These are phyloP conservation scores for Caenorhabditis wallacei DNA, from an alignment of 2,888 invertebrate genomes.

Conservation along the genomic window DNA sequence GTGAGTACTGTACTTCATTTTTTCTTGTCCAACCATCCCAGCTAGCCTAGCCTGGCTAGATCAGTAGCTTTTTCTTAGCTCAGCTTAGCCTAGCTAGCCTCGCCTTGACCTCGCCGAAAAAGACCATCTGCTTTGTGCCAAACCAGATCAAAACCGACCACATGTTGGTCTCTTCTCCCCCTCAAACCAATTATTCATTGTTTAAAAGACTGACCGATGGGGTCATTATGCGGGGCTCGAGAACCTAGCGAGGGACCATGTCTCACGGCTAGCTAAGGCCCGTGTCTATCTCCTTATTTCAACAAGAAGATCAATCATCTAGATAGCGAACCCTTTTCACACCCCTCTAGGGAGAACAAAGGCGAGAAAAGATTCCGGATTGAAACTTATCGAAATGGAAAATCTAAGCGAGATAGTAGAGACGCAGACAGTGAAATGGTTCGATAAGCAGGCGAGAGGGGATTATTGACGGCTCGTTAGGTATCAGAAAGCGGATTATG, in stretches of 20 bases:
- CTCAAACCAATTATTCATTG: no score
- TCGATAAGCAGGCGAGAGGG: constrained; percentile 54
- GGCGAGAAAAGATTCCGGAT: constrained; percentile 43
- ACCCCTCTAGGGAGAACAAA: constrained; percentile 20
- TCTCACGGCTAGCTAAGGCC: no score
- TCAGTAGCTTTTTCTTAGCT: no score
- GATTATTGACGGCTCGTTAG: constrained; percentile 46
- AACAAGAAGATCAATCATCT: constrained; percentile 46
- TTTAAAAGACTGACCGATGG: no score
- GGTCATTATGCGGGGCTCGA: no score
- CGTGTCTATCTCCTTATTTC: background rate
- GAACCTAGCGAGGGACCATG: no score
- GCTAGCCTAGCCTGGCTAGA: no score
- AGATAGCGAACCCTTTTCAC: constrained; percentile 39
- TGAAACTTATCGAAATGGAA: constrained; percentile 10
- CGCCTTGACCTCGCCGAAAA: no score
- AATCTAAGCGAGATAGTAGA: constrained; percentile 27
- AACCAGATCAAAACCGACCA: no score
- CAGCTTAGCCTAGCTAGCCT: no score
- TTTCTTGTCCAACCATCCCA: background rate
- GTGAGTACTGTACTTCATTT: constrained; percentile 22
- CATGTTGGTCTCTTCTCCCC: no score
- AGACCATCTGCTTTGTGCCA: no score
- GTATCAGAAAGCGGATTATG: constrained; percentile 25
- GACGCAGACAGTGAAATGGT: constrained; percentile 21